phyloP scores from a whole-genome alignment of 2,888 invertebrate species.

The Meteorus colon region DNA sequence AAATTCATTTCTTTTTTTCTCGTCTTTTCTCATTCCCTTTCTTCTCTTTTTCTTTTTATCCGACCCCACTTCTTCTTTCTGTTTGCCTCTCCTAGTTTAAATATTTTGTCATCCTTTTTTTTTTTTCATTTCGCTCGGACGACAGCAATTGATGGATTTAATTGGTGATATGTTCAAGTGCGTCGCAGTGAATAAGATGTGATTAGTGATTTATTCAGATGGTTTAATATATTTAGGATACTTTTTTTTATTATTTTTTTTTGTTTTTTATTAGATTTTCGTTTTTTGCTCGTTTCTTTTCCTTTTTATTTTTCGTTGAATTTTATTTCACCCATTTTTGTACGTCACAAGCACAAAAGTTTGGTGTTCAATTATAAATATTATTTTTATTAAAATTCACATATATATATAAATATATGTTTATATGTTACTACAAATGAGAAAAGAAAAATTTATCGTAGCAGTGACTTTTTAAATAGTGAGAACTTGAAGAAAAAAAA shows the following conservation, averaged over 20 bases:
- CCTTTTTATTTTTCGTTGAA: no score
- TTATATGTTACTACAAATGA: neutral
- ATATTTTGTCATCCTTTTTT: neutral
- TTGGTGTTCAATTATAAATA: conserved; percentile 5
- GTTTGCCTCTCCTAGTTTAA: neutral
- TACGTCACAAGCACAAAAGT: neutral
- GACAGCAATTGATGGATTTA: neutral
- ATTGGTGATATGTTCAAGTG: neutral
- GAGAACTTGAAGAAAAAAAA: no score
- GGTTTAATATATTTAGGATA: neutral
- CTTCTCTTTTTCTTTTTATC: neutral
- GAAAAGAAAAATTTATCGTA: neutral
- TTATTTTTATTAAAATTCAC: neutral
- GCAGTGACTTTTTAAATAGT: neutral
- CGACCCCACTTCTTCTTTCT: neutral
- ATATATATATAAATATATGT: neutral
- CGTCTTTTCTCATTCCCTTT: no score
- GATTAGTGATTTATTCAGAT: neutral
- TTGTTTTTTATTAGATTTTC: neutral
- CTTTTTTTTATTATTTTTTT: neutral
- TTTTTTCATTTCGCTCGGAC: neutral
- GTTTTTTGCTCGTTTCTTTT: neutral
- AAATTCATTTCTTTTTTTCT: neutral
- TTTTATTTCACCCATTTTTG: neutral
- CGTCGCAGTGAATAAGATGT: neutral